These are phyloP conservation scores for Acinonyx jubatus DNA, from an alignment of 2,113 vertebrate species.

Conservation along the genomic window DNA sequence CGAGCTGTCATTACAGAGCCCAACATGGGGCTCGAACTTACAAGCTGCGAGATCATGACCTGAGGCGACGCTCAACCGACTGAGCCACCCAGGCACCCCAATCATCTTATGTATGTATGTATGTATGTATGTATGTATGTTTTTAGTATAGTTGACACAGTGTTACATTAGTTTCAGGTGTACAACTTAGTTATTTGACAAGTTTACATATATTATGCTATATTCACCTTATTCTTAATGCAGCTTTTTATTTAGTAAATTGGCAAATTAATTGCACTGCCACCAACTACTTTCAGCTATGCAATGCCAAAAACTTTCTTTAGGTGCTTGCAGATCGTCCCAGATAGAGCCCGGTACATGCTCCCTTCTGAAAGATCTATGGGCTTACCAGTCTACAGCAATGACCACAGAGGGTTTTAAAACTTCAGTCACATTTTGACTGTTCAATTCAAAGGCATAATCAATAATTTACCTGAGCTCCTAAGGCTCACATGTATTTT, in stretches of 20 bases:
- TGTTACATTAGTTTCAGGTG: not conserved
- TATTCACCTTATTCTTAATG: not conserved
- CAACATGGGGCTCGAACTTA: too few species aligned
- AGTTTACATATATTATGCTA: not conserved
- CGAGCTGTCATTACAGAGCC: too few species aligned
- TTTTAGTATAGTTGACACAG: not conserved
- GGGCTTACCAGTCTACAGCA: not conserved
- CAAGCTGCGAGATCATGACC: too few species aligned
- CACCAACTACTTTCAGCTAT: not conserved
- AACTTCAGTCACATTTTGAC: not conserved
- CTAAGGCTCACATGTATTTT: not conserved
- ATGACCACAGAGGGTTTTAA: not conserved
- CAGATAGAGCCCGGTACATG: rapidly evolving
- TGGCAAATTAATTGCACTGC: not conserved
- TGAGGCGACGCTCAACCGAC: too few species aligned
- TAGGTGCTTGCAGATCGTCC: not conserved
- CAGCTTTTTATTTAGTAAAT: not conserved
- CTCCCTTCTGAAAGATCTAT: not conserved
- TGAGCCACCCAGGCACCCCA: too few species aligned
- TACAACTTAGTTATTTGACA: not conserved
- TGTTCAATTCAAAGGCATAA: not conserved
- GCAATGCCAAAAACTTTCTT: not conserved
- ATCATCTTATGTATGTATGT: too few species aligned
- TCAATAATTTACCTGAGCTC: not conserved
- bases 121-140: not conserved